phyloP scores from a whole-genome alignment of 2,113 vertebrate species.

The Apeltes quadracus region DNA sequence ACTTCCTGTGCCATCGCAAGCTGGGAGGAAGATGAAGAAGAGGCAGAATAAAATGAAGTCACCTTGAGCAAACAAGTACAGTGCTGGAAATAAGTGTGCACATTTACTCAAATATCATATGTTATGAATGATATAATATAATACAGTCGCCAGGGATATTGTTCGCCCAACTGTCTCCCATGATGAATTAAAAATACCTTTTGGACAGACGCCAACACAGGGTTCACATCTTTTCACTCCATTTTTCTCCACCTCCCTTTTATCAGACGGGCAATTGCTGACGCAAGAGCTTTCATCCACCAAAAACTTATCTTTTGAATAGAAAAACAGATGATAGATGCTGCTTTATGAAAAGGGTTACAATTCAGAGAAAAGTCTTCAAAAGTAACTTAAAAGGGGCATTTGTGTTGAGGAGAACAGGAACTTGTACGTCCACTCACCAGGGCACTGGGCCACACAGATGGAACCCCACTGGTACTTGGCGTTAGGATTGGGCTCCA shows the following conservation, averaged over 20 bases:
- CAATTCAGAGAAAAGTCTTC: not conserved
- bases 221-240: conserved; percentile 89
- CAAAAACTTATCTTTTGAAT: conserved; percentile 85
- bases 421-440: conserved; percentile 74
- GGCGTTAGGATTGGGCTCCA: conserved; percentile 91
- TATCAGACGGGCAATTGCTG: conserved; percentile 87
- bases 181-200: conserved; percentile 78
- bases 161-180: not conserved
- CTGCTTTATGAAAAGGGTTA: not conserved
- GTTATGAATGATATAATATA: not conserved
- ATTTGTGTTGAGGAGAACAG: not conserved
- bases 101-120: not conserved
- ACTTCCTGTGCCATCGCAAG: conserved; percentile 85
- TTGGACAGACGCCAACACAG: conserved; percentile 89
- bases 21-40: conserved; percentile 63
- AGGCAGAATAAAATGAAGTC: not conserved
- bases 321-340: not conserved
- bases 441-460: conserved; percentile 89
- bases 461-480: conserved; percentile 94
- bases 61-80: not conserved
- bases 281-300: conserved; percentile 93
- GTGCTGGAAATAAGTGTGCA: not conserved
- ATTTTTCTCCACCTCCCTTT: conserved; percentile 90
- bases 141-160: not conserved
- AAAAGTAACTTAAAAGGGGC: not conserved